Evolutionary conservation across 2,797 vertebrate genomes (phyloP).

Genomic region (Sebastes hubbsi): DNA sequence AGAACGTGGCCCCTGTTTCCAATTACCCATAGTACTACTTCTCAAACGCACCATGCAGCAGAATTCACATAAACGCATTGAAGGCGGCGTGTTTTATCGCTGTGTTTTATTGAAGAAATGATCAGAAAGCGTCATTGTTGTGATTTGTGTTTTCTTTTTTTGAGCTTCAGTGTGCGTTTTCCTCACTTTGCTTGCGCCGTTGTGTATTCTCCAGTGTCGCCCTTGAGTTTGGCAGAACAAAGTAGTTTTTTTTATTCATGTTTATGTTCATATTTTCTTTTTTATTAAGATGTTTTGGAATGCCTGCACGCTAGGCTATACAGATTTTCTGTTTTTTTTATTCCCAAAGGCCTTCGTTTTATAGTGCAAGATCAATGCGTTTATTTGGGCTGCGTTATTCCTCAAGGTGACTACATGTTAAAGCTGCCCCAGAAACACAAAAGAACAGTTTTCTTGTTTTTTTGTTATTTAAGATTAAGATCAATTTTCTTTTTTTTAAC

Average conservation of each 20-base stretch:
- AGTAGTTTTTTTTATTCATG: constrained; percentile 40
- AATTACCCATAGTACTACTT: constrained; percentile 65
- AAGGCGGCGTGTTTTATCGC: constrained; percentile 45
- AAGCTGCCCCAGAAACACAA: constrained; percentile 67
- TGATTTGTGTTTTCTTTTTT: constrained; percentile 39
- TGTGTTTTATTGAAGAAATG: constrained; percentile 45
- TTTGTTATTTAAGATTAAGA: constrained; percentile 69
- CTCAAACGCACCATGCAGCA: constrained; percentile 44
- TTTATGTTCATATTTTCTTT: constrained; percentile 61
- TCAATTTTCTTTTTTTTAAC: constrained; percentile 43
- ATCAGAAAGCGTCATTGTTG: constrained; percentile 51
- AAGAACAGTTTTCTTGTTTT: constrained; percentile 60
- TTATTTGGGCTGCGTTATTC: constrained; percentile 64
- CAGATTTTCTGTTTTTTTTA: constrained; percentile 10
- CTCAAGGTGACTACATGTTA: constrained; percentile 76
- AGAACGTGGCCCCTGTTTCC: constrained; percentile 71
- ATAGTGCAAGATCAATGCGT: constrained; percentile 71
- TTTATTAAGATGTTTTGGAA: constrained; percentile 60
- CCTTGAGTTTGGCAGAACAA: constrained; percentile 65
- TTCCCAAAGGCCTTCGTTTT: constrained; percentile 65
- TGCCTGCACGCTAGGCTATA: constrained; percentile 8
- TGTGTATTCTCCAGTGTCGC: constrained; percentile 46
- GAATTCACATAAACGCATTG: constrained; percentile 54
- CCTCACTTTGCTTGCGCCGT: constrained; percentile 7
- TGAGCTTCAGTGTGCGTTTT: constrained; percentile 8